These are phyloP conservation scores for Anorthoa munda DNA, from an alignment of 2,888 invertebrate species.

Conservation along the genomic window DNA sequence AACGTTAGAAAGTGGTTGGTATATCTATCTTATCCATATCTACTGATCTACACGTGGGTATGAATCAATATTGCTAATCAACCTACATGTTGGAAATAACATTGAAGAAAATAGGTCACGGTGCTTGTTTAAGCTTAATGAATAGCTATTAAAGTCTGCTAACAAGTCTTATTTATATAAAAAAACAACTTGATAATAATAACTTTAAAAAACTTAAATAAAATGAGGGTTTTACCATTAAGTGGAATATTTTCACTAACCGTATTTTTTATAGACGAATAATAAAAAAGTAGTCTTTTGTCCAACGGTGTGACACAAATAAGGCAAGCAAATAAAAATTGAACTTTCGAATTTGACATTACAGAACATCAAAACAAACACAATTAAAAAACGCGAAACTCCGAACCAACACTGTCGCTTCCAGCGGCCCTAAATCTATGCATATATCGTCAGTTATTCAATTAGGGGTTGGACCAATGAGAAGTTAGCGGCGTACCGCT, in stretches of 20 bases:
- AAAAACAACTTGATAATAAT: not conserved
- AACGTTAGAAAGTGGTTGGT: not conserved
- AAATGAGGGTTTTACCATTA: not conserved
- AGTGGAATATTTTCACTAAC: not conserved
- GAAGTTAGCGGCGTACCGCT: constrained; percentile 62
- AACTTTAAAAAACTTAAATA: not conserved
- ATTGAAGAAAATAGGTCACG: constrained; percentile 8
- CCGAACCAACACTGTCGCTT: constrained; percentile 12
- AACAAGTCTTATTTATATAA: not conserved
- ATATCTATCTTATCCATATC: not conserved
- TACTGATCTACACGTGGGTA: not conserved
- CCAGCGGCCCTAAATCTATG: constrained; percentile 14
- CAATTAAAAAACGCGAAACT: not conserved
- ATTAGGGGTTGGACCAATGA: constrained; percentile 70
- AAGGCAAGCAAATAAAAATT: too few species aligned
- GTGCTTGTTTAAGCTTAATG: constrained; percentile 8
- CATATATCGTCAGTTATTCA: constrained; percentile 66
- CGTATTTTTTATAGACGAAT: not conserved
- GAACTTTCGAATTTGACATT: not conserved
- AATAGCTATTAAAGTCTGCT: constrained; percentile 1
- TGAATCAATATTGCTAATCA: not conserved
- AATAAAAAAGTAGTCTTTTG: too few species aligned
- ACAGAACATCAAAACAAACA: not conserved
- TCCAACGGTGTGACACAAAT: too few species aligned
- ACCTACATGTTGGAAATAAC: constrained; percentile 8